Conservation (phyloP, 2,113 vertebrate species). For the Setophaga kirtlandii region DNA sequence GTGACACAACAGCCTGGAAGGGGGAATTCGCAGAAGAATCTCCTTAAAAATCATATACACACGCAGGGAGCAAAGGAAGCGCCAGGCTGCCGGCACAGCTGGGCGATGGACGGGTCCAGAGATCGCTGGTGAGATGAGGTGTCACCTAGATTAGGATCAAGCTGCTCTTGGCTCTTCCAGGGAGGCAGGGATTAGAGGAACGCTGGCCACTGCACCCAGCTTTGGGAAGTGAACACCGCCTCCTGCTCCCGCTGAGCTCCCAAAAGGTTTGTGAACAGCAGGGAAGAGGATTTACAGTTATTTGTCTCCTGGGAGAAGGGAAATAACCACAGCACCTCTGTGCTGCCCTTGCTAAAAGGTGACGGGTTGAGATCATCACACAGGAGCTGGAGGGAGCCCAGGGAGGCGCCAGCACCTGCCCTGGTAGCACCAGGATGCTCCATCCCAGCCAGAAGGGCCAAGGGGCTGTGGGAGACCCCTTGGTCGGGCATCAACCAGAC, state of each 20-base stretch:
- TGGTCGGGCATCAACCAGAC: accelerated
- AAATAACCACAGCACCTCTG: neutral
- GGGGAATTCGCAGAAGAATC: slow-evolving; percentile 73
- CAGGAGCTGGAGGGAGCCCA: neutral
- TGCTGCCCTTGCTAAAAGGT: neutral
- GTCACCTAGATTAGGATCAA: neutral
- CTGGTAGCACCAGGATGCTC: neutral
- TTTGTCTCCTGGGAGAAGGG: neutral
- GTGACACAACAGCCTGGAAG: slow-evolving; percentile 84
- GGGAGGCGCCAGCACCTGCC: accelerated
- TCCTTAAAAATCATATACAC: slow-evolving; percentile 47
- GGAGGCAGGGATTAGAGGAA: neutral
- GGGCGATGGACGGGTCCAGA: neutral
- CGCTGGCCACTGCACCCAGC: neutral
- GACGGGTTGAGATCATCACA: accelerated
- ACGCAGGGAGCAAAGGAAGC: slow-evolving; percentile 1
- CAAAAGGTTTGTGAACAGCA: neutral
- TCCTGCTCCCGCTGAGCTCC: neutral
- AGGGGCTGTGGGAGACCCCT: neutral
- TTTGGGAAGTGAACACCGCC: neutral
- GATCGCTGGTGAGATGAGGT: neutral
- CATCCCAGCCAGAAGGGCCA: accelerated
- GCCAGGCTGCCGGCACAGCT: neutral
- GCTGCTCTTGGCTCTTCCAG: neutral
- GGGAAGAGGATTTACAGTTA: neutral